Percentiles rank a stretch among this genome's conserved stretches.
Conservation (phyloP, 2,888 invertebrate genomes). For the Penaeus monodon region DNA sequence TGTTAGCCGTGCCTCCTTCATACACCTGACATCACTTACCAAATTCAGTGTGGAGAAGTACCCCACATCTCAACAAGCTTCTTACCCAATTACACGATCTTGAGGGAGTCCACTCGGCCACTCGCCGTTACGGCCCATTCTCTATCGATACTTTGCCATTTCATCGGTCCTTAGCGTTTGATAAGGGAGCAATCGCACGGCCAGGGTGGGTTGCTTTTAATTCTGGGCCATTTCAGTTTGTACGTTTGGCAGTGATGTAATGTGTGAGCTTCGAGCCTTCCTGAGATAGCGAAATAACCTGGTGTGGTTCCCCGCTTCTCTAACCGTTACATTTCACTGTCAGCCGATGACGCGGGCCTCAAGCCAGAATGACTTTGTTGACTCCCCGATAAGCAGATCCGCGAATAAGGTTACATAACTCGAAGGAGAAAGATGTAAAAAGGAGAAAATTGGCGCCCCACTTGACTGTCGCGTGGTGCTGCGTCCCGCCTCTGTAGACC, state of each 20-base stretch:
- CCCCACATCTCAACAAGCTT: conserved; percentile 29
- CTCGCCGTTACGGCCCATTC: too few relatives aligned
- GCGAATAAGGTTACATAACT: too few relatives aligned
- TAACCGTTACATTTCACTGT: conserved; percentile 3
- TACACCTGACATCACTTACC: conserved; percentile 41
- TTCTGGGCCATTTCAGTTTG: conserved; percentile 30
- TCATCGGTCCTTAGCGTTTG: too few relatives aligned
- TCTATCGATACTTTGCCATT: too few relatives aligned
- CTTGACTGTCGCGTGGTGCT: conserved; percentile 45
- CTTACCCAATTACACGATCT: conserved; percentile 40
- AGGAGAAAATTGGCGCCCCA: conserved; percentile 40
- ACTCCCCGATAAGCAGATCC: too few relatives aligned
- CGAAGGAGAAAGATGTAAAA: conserved; percentile 2
- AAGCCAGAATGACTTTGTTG: background rate
- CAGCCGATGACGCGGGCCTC: background rate
- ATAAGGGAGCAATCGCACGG: too few relatives aligned
- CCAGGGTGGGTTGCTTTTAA: conserved; percentile 16
- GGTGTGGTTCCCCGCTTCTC: conserved; percentile 10
- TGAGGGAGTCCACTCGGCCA: background rate
- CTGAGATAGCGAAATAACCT: conserved; percentile 9
- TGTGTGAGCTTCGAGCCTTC: conserved; percentile 33
- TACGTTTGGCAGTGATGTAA: conserved; percentile 55
- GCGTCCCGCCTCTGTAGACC: conserved; percentile 25
- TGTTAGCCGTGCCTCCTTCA: background rate
- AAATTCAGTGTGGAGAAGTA: conserved; percentile 11